phyloP scores from a whole-genome alignment of 2,888 invertebrate species.

The Cataglyphis albicans region DNA sequence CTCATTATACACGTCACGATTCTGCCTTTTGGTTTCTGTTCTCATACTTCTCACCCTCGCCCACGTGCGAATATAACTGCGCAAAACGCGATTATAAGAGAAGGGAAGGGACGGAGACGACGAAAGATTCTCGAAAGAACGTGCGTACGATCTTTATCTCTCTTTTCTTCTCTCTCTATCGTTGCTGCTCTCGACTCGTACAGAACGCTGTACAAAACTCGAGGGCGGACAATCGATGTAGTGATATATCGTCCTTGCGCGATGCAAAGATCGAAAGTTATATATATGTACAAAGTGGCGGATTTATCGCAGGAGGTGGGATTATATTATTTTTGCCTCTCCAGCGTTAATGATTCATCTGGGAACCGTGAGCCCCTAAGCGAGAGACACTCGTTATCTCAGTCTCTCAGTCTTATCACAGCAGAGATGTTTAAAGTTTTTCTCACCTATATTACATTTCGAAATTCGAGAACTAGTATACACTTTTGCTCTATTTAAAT shows the following conservation, averaged over 20 bases:
- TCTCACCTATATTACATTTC: not conserved
- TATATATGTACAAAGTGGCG: constrained; percentile 35
- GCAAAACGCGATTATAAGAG: constrained; percentile 40
- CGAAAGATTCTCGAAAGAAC: constrained; percentile 24
- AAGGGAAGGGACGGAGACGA: constrained; percentile 23
- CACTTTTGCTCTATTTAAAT: not conserved
- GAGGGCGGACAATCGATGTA: constrained; percentile 70
- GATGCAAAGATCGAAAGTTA: constrained; percentile 52
- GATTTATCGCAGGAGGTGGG: constrained; percentile 61
- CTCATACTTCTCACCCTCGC: constrained; percentile 40
- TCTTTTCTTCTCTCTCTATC: not conserved
- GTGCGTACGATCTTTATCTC: constrained; percentile 35
- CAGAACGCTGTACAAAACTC: constrained; percentile 33
- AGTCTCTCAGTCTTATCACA: not conserved
- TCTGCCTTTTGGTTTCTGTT: constrained; percentile 28
- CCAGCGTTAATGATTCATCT: constrained; percentile 62
- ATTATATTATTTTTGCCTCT: constrained; percentile 61
- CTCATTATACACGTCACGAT: constrained; percentile 40
- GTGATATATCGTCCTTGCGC: constrained; percentile 62
- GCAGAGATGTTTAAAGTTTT: not conserved
- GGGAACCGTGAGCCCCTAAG: constrained; percentile 27
- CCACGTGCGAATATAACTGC: constrained; percentile 25
- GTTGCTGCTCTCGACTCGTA: constrained; percentile 41
- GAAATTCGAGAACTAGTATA: not conserved
- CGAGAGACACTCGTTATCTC: constrained; percentile 34